Evolutionary conservation across 1,140 invertebrate genomes (phyloP), one percentile per base, ranked within the genome.

Genomic region (Drosophila lini): DNA sequence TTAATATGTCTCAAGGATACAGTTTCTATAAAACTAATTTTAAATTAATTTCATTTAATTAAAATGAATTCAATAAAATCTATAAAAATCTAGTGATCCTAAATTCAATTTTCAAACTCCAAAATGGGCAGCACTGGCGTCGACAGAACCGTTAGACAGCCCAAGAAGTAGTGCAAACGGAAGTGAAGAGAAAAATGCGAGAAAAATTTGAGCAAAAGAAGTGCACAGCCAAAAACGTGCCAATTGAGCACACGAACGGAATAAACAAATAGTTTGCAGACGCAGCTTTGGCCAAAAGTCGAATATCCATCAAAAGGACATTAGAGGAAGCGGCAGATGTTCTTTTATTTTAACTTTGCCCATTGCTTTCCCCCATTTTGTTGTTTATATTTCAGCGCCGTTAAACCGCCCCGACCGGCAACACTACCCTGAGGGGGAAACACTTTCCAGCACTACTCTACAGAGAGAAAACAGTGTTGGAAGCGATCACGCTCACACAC

Each of bases 251-350:
- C 83, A 80, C 88, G 83, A 88, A 74, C 41, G 25, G 83, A 78
- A 86, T 86, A 74, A 62, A 48, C 11, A 80, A 88, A 58, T 77
- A 62, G 65, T 58, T 59, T 42, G 52, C 40, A 16, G 45, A 32
- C 19, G 15, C 15, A 15, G 61, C 15, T 22, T 45, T 42, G 40
- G 48, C 41, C 60, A 68, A 74, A 52, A 67, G 68, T 80, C 62
- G 79, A 83, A 82, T 86, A 86, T 80, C 67, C 58, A 88, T 86
- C 68, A 88, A 88, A 88, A 73, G 13, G 40, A 42, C 76, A 86
- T 86, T 88, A 86, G 50, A 44, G 52, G 34, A 34, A 25, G 40
- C 45, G 19, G 34, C 77, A 80, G 73, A 67, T 73, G 77, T 19
- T 53, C 16, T 47, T 40, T 45, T 69, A 55, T 36, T 42, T 57